Evolutionary conservation across 2,797 vertebrate species (phyloP).

Genomic region (Anableps anableps): DNA sequence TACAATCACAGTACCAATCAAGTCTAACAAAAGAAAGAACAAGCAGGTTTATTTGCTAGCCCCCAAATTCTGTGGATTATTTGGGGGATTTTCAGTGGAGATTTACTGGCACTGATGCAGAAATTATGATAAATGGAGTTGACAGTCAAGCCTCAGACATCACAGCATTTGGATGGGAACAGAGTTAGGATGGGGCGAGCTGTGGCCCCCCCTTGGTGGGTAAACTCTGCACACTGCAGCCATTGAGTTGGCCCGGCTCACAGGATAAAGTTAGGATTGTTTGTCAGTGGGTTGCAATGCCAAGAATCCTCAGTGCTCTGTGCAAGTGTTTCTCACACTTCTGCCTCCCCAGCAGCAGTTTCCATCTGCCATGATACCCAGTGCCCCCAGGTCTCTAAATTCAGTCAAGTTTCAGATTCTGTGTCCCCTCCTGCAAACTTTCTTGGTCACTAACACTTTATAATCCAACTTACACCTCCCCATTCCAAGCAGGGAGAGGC

Average conservation of each 20-base stretch:
- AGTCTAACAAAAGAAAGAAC: conserved; percentile 11
- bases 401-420: conserved; percentile 72
- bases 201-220: conserved; percentile 61
- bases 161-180: conserved; percentile 56
- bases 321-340: conserved; percentile 63
- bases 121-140: conserved; percentile 26
- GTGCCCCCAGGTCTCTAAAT: conserved; percentile 38
- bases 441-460: conserved; percentile 49
- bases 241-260: conserved; percentile 78
- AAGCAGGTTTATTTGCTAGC: neutral
- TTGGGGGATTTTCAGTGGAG: neutral
- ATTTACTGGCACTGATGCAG: neutral
- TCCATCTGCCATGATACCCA: conserved; percentile 43
- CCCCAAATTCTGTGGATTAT: conserved; percentile 3
- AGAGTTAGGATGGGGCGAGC: conserved; percentile 57
- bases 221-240: conserved; percentile 83
- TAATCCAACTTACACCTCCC: conserved; percentile 33
- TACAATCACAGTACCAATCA: conserved; percentile 11
- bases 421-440: conserved; percentile 63
- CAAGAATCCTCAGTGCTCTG: conserved; percentile 80
- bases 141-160: conserved; percentile 48
- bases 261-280: conserved; percentile 87
- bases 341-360: conserved; percentile 52
- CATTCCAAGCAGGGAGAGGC: conserved; percentile 13
- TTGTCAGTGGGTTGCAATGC: conserved; percentile 83